A percentile compares a stretch with the other conserved stretches of the same genome.
phyloP scores from a whole-genome alignment of 64 coral and sea anemone genomes.

The Stichodactyla helianthus region DNA sequence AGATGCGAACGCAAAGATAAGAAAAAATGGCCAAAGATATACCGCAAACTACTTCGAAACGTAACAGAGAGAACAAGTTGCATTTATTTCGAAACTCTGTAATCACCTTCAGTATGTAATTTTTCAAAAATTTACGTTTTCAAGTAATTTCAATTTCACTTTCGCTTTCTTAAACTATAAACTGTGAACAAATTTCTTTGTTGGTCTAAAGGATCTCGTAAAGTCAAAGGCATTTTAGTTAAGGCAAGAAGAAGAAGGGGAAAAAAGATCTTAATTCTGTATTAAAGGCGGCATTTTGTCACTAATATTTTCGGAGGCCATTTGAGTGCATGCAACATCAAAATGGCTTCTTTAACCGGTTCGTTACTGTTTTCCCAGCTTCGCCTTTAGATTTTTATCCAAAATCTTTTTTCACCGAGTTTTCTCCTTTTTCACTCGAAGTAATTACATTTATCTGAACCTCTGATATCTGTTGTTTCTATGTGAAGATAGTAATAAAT shows the following conservation, averaged over 20 bases:
- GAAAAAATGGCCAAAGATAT: conserved; percentile 15
- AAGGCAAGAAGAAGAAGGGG: too few species aligned
- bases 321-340: conserved; percentile 6
- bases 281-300: not conserved
- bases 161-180: not conserved
- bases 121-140: not conserved
- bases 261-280: not conserved
- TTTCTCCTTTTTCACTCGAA: not conserved
- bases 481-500: not conserved
- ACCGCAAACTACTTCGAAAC: conserved; percentile 16
- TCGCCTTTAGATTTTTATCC: not conserved
- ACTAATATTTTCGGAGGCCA: not conserved
- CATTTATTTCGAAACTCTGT: not conserved
- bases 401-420: not conserved
- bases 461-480: not conserved
- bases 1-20: not conserved
- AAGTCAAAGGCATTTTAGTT: too few species aligned
- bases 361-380: not conserved
- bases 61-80: not conserved
- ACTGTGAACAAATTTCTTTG: not conserved
- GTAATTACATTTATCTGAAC: not conserved
- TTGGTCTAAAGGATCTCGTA: not conserved
- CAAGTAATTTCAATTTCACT: not conserved
- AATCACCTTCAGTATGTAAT: not conserved
- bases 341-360: not conserved